Evolutionary conservation across 2,113 vertebrate genomes (phyloP), one percentile per base, ranked within the genome.

Genomic region (Morone saxatilis): DNA sequence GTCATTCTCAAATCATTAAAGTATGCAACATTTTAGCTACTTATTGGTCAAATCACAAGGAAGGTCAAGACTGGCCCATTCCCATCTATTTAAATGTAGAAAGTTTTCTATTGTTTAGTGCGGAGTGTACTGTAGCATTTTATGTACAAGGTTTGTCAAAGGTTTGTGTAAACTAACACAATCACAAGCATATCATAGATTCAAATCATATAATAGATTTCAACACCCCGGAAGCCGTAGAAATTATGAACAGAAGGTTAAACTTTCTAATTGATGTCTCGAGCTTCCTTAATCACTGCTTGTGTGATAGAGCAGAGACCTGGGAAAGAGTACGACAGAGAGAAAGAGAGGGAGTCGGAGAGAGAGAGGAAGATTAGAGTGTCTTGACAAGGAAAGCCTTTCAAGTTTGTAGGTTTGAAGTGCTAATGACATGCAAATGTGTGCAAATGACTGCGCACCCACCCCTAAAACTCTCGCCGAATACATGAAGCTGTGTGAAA

Each of bases 381-480:
- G 81, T 84, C 91, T 87, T 93, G 91, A 93, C 91, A 93, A 91
- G 92, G 83, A 85, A 87, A 85, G 83, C 87, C 93, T 94, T 94
- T 95, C 91, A 95, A 92, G 92, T 94, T 88, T 76, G 77, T 66
- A 91, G 91, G 92, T 94, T 94, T 94, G 92, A 94, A 93, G 94
- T 94, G 93, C 91, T 95, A 94, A 95, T 92, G 81, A 90, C 84
- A 94, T 94, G 94, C 90, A 94, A 94, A 94, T 94, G 75, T 89
- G 82, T 94, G 92, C 87, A 94, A 94, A 94, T 90, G 87, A 91
- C 89, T 68, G 77, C 60, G 69, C 87, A 70, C 84, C 73, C 85
- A 86, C 91, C 87, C 70, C 54, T 75, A 89, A 85, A 90, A 88
- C 84, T 90, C 76, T 80, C 25, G 5, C 60, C 43, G 83, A 91